Evolutionary conservation across 2,888 invertebrate species (phyloP).

Genomic region (Ephialtes manifestator): DNA sequence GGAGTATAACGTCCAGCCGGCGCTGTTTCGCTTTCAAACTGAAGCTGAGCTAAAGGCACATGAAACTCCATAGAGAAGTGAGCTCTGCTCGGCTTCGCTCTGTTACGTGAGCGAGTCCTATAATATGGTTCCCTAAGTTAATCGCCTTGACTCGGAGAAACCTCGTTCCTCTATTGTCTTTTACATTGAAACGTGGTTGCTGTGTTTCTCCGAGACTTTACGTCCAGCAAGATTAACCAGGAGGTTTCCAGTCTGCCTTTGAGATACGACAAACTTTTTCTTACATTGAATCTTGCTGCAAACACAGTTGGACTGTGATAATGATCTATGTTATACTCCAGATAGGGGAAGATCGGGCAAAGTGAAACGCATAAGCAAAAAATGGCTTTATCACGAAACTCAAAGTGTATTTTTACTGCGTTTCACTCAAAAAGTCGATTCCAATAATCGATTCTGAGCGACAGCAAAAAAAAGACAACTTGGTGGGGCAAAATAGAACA

Average conservation of each 20-base stretch:
- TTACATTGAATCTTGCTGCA: too few species aligned
- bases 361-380: too few species aligned
- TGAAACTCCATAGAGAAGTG: conserved; percentile 3
- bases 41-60: neutral
- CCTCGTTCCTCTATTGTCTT: conserved; percentile 35
- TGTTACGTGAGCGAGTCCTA: conserved; percentile 69
- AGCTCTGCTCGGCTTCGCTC: neutral
- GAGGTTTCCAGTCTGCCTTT: neutral
- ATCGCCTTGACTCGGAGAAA: conserved; percentile 77
- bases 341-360: too few species aligned
- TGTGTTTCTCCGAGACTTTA: conserved; percentile 3
- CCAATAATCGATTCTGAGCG: too few species aligned
- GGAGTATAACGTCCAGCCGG: conserved; percentile 29
- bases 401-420: too few species aligned
- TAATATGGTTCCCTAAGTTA: conserved; percentile 78
- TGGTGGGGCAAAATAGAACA: too few species aligned
- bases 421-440: too few species aligned
- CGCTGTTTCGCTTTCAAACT: conserved; percentile 2
- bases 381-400: too few species aligned
- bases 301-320: too few species aligned
- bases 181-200: conserved; percentile 3
- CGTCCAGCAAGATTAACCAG: neutral
- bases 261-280: too few species aligned
- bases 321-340: too few species aligned
- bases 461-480: too few species aligned